A percentile compares a stretch with the other conserved stretches of the same genome.
Evolutionary conservation across 1,140 invertebrate species (phyloP).

Genomic region (Cyclargus thomasi): DNA sequence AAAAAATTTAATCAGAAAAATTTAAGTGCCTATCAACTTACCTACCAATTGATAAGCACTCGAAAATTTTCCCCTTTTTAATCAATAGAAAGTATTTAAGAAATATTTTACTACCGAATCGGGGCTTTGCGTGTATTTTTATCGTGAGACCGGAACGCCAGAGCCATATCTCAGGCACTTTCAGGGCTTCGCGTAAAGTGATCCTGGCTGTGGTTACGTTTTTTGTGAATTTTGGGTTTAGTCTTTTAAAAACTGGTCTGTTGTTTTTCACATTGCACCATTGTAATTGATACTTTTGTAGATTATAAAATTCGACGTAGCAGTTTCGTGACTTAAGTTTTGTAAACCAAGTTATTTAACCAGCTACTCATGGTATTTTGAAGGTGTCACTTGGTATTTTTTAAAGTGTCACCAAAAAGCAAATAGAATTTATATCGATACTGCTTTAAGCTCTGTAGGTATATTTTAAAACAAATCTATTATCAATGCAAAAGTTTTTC

Average conservation of each 20-base stretch:
- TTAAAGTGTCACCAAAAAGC: no score
- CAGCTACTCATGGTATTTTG: no score
- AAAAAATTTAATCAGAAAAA: no score
- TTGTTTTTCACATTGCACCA: not conserved
- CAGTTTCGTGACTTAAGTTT: not conserved
- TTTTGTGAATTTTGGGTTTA: slow-evolving; percentile 10
- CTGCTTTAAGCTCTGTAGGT: no score
- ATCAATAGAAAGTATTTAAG: not conserved
- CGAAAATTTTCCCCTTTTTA: not conserved
- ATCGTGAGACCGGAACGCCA: slow-evolving; percentile 15
- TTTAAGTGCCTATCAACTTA: no score
- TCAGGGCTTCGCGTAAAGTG: slow-evolving; percentile 7
- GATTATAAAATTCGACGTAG: not conserved
- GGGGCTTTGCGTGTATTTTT: slow-evolving; percentile 4
- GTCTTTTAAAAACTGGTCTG: not conserved
- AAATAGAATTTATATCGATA: no score
- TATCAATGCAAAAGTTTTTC: no score
- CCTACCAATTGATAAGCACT: no score
- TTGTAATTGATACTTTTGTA: not conserved
- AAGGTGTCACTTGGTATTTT: no score
- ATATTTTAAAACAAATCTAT: no score
- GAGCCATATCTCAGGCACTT: not conserved
- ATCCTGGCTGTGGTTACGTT: slow-evolving; percentile 10
- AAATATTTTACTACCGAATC: not conserved
- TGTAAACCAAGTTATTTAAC: no score